Evolutionary conservation across 2,113 vertebrate genomes (phyloP), one percentile per base, ranked within the genome.

Genomic region (Sinocyclocheilus maitianheensis): DNA sequence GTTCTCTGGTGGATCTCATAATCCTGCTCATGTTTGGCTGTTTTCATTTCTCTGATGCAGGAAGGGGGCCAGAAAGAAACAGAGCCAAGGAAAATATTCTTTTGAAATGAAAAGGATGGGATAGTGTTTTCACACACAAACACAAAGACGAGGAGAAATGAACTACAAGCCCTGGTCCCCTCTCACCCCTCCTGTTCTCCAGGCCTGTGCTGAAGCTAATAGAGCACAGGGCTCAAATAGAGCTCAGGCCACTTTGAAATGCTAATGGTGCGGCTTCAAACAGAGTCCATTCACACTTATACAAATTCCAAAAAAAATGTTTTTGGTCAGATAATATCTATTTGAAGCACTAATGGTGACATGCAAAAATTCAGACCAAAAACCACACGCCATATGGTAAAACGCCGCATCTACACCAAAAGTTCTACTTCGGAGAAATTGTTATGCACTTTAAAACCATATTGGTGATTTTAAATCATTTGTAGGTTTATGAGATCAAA

Each of bases 211-310:
- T 95, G 94, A 95, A 96, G 96, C 94, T 95, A 96, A 96, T 94
- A 94, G 94, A 94, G 96, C 93, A 90, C 94, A 93, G 94, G 93
- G 94, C 94, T 93, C 93, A 97, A 94, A 89, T 91, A 91, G 92
- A 94, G 93, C 95, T 94, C 90, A 93, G 94, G 92, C 95, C 94
- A 95, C 97, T 99, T 97, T 98, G 96, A 98, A 96, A 97, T 98
- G 96, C 94, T 97, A 97, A 98, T 98, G 71, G 84, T 76, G 58
- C 92, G 91, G 95, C 95, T 96, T 96, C 95, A 96, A 97, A 97
- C 96, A 95, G 94, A 94, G 96, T 95, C 95, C 96, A 96, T 96
- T 96, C 95, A 94, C 95, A 96, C 95, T 95, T 91, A 93, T 95
- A 95, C 96, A 96, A 96, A 96, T 97, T 96, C 95, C 94, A 96